phyloP scores from a whole-genome alignment of 2,797 vertebrate genomes.

The Tarsius wallacei region DNA sequence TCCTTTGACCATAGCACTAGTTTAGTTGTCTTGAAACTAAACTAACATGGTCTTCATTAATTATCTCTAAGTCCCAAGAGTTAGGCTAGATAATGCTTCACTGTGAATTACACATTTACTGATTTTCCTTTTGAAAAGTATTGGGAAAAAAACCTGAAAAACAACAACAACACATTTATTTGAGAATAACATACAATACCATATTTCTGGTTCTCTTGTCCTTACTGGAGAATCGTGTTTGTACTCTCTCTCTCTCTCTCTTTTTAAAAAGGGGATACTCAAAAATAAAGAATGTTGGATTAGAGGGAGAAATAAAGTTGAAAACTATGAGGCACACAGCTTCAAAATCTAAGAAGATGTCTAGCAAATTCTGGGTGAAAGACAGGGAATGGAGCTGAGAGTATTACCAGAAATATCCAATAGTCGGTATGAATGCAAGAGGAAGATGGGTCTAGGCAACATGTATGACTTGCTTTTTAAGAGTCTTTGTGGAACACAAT shows the following conservation, averaged over 20 bases:
- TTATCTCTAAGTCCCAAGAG: background rate
- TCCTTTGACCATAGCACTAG: accelerated
- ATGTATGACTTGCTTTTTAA: accelerated
- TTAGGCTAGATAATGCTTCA: background rate
- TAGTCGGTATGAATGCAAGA: background rate
- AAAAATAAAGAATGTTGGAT: background rate
- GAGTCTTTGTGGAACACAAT: background rate
- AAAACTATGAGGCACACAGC: accelerated
- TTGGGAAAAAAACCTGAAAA: background rate
- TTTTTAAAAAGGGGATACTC: accelerated
- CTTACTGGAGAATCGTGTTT: accelerated
- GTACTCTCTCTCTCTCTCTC: background rate
- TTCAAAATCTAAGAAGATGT: too few relatives aligned
- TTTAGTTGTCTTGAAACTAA: background rate
- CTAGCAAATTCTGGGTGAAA: background rate
- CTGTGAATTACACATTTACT: background rate
- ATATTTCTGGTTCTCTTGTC: background rate
- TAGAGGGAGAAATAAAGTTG: background rate
- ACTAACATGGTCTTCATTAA: accelerated
- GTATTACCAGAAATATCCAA: background rate
- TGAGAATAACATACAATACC: background rate
- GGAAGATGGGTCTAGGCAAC: background rate
- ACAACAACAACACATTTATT: background rate
- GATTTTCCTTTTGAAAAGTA: background rate
- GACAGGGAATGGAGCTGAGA: accelerated